Base-by-base conservation (phyloP, 2,888 invertebrate species). In the Mechanitis mazaeus region DNA sequence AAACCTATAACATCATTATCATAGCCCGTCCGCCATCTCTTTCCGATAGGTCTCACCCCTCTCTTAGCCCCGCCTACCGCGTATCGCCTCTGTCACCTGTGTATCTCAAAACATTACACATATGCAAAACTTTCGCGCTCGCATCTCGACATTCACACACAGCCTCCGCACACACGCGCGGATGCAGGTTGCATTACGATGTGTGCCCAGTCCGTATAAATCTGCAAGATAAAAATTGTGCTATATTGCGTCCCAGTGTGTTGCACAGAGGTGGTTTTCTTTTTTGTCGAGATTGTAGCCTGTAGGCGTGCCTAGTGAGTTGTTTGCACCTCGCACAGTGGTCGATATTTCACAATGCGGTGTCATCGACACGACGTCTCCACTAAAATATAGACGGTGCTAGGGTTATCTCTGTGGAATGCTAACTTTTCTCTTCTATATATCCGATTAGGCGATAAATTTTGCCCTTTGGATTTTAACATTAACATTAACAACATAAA, bases 1-100 rank as follows among this genome's bases (percentile, higher is more conserved):
- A 89, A 87, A 88, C 88, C 89, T 87, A 89, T 89, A 89, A 90
- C 90, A 86, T 90, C 89, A 90, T 90, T 90, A 90, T 90, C 90
- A 89, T 90, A 88, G 89, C 80, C 70, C 81, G 87, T 86, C 85
- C 79, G 87, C 87, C 88, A 85, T 90, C 90, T 90, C 90, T 88
- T 85, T 90, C 87, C 87, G 82, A 87, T 89, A 87, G 84, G 82
- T 87, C 78, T 87, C 79, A 85, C 84, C 87, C 87, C 86, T 80
- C 83, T 81, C 75, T 77, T 77, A 73, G 87, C 88, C 83, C 84
- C 89, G 89, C 89, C 89, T 81, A 87, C 76, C 82, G 80, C 81
- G 85, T 86, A 86, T 80, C 86, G 85, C 81, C 82, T 78, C 83
- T 89, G 89, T 90, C 89, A 89, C 89, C 90, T 89, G 90, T 88